Evolutionary conservation across 2,888 invertebrate genomes (phyloP).

Genomic region (Ophion ellenae): DNA sequence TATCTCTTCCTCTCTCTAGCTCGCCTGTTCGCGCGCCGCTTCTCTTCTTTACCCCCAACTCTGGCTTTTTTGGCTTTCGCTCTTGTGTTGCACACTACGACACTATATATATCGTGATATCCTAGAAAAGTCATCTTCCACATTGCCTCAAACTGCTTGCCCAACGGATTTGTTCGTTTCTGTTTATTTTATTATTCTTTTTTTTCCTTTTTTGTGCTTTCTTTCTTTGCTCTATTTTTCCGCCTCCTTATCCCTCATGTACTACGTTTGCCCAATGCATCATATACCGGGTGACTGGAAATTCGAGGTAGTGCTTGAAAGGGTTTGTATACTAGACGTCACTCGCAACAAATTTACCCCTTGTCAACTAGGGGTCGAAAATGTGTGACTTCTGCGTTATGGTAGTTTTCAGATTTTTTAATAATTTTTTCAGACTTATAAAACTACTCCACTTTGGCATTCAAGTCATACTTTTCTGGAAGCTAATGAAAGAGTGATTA

Average conservation of each 20-base stretch:
- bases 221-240: slow-evolving; percentile 5
- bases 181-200: slow-evolving; percentile 27
- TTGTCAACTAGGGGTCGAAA: no score
- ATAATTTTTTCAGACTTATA: no score
- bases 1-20: slow-evolving; percentile 24
- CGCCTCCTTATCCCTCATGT: slow-evolving; percentile 13
- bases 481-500: no score
- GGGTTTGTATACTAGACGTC: no score
- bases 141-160: slow-evolving; percentile 45
- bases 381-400: no score
- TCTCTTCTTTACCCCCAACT: not conserved
- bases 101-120: slow-evolving; percentile 28
- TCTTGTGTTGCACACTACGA: not conserved
- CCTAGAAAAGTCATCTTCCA: slow-evolving; percentile 65
- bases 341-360: no score
- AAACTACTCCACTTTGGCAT: no score
- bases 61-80: not conserved
- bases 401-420: no score
- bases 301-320: no score
- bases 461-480: no score
- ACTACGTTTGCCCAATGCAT: slow-evolving; percentile 34
- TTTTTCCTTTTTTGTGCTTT: slow-evolving; percentile 19
- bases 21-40: not conserved
- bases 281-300: not conserved
- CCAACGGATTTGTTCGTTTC: slow-evolving; percentile 14